Evolutionary conservation across 1,140 invertebrate species (phyloP).

Genomic region (Acromyrmex echinatior): DNA sequence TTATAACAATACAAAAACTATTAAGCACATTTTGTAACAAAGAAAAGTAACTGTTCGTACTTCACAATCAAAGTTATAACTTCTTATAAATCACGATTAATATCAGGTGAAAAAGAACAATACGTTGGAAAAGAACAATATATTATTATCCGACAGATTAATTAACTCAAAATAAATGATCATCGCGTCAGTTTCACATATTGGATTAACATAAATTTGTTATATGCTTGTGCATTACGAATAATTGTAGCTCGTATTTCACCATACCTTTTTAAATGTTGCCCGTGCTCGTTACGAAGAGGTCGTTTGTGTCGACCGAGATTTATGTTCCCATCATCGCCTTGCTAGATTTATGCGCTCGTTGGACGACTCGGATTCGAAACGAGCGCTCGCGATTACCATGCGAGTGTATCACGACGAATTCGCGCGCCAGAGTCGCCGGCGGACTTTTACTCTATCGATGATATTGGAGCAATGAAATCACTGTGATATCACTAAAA

Average conservation of each 20-base stretch:
- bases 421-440: slow-evolving; percentile 71
- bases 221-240: slow-evolving; percentile 1
- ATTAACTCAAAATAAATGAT: slow-evolving; percentile 35
- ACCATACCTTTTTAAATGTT: slow-evolving; percentile 49
- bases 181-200: slow-evolving; percentile 16
- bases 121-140: background rate
- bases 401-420: slow-evolving; percentile 60
- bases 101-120: background rate
- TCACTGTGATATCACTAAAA: slow-evolving; percentile 87
- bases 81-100: slow-evolving; percentile 26
- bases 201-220: slow-evolving; percentile 38
- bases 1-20: background rate
- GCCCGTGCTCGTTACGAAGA: slow-evolving; percentile 42
- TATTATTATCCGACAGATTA: background rate
- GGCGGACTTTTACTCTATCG: slow-evolving; percentile 82
- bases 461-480: slow-evolving; percentile 87
- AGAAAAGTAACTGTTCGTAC: background rate
- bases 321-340: slow-evolving; percentile 55
- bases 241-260: slow-evolving; percentile 50
- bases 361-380: slow-evolving; percentile 44
- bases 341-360: slow-evolving; percentile 56
- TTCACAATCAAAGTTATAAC: background rate
- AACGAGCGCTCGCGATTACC: slow-evolving; percentile 34
- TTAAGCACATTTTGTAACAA: background rate
- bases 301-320: slow-evolving; percentile 52